Evolutionary conservation across 2,113 vertebrate genomes (phyloP).

Genomic region (Nymphicus hollandicus): DNA sequence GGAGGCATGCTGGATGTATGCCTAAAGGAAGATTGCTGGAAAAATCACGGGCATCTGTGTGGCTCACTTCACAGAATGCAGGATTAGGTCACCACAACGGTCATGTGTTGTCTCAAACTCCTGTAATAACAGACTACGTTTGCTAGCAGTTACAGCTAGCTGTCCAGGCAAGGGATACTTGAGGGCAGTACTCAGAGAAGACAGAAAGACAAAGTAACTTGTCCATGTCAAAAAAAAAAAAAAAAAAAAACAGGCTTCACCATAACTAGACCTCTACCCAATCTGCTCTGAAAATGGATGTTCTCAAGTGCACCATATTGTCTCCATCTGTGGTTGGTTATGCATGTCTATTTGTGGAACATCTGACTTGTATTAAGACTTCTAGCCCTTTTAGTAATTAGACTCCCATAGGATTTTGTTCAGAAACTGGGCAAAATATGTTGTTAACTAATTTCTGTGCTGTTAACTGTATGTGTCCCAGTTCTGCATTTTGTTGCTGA

Average conservation of each 20-base stretch:
- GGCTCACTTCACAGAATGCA: neutral
- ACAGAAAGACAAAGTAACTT: neutral
- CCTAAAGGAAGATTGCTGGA: neutral
- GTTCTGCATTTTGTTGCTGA: neutral
- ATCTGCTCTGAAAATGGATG: neutral
- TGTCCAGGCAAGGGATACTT: neutral
- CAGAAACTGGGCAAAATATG: neutral
- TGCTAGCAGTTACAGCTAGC: neutral
- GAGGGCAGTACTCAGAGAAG: neutral
- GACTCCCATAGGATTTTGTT: neutral
- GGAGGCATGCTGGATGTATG: neutral
- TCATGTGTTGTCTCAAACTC: neutral
- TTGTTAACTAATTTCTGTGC: neutral
- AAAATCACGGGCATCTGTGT: accelerated
- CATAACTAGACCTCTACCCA: neutral
- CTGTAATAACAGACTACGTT: neutral
- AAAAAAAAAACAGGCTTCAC: neutral
- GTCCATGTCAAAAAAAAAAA: neutral
- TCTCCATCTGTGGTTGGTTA: neutral
- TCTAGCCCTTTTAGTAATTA: neutral
- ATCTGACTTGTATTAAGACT: neutral
- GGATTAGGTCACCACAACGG: accelerated
- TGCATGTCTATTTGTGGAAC: neutral
- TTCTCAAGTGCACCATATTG: neutral
- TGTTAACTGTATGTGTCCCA: neutral